A percentile compares a stretch with the other conserved stretches of the same genome.
Conservation (phyloP, 2,113 vertebrate species). For the Leptodactylus fuscus region DNA sequence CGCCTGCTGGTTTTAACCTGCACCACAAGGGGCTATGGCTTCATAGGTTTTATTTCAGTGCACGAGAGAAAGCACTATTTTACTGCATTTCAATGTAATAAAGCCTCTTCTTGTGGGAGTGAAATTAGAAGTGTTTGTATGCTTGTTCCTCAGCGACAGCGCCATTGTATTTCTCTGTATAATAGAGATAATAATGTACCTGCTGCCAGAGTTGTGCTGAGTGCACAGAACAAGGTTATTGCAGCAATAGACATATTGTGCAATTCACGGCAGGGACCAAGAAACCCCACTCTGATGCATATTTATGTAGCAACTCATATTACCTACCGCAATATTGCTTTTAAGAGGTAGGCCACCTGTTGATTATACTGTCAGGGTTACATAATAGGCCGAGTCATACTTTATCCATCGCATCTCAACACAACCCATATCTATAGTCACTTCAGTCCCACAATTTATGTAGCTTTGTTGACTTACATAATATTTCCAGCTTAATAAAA, state of each 20-base stretch:
- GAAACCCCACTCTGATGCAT: constrained; percentile 22
- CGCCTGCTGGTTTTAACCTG: background rate
- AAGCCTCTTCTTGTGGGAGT: constrained; percentile 40
- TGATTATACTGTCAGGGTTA: constrained; percentile 24
- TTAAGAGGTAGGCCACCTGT: constrained; percentile 27
- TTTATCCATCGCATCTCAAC: constrained; percentile 13
- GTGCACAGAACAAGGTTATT: constrained; percentile 28
- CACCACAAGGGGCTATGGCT: constrained; percentile 6
- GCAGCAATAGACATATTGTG: constrained; percentile 13
- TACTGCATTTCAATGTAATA: constrained; percentile 32
- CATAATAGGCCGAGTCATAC: constrained; percentile 7
- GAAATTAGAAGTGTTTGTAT: constrained; percentile 54
- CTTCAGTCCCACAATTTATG: background rate
- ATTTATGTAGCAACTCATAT: constrained; percentile 41
- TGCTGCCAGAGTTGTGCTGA: constrained; percentile 23
- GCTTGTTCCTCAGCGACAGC: constrained; percentile 22
- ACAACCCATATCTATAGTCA: background rate
- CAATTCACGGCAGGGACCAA: constrained; percentile 12
- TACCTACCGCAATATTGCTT: constrained; percentile 18
- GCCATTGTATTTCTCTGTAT: constrained; percentile 14
- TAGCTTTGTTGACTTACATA: background rate
- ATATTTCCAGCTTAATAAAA: constrained; percentile 9
- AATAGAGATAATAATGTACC: constrained; percentile 25
- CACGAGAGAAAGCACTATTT: constrained; percentile 20
- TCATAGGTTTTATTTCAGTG: constrained; percentile 23